Evolutionary conservation across 2,888 invertebrate genomes (phyloP).

Genomic region (Microctonus brassicae): DNA sequence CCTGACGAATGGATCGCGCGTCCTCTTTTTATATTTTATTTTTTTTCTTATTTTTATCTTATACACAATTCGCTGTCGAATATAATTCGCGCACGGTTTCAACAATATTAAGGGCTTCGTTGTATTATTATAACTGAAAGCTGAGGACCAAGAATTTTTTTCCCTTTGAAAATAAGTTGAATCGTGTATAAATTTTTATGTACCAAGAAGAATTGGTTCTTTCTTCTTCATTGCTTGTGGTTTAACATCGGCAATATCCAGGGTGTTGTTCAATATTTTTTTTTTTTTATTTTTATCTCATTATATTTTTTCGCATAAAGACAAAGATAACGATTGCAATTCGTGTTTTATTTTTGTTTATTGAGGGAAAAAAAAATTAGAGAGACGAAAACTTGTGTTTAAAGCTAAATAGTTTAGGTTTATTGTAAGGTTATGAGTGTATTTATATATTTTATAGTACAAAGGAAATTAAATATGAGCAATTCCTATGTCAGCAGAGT

Average conservation of each 20-base stretch:
- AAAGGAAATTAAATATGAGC: background rate
- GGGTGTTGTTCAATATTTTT: background rate
- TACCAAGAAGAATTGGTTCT: background rate
- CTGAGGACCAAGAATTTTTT: background rate
- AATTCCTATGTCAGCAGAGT: background rate
- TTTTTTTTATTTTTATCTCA: background rate
- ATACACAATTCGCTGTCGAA: background rate
- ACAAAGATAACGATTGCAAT: background rate
- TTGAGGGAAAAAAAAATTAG: background rate
- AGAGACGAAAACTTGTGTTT: background rate
- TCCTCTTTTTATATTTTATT: conserved; percentile 7
- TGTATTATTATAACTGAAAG: background rate
- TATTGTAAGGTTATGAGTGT: background rate
- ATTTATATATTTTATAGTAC: background rate
- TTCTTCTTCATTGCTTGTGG: background rate
- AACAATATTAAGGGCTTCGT: background rate
- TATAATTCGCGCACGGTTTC: background rate
- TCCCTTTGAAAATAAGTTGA: background rate
- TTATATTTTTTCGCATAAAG: background rate
- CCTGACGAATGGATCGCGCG: conserved; percentile 19
- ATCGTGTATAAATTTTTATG: background rate
- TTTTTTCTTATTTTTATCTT: background rate
- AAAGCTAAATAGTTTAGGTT: background rate
- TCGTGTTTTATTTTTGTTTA: background rate
- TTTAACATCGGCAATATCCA: background rate